Base-by-base conservation (phyloP, 2,113 vertebrate species). In the Acinonyx jubatus region DNA sequence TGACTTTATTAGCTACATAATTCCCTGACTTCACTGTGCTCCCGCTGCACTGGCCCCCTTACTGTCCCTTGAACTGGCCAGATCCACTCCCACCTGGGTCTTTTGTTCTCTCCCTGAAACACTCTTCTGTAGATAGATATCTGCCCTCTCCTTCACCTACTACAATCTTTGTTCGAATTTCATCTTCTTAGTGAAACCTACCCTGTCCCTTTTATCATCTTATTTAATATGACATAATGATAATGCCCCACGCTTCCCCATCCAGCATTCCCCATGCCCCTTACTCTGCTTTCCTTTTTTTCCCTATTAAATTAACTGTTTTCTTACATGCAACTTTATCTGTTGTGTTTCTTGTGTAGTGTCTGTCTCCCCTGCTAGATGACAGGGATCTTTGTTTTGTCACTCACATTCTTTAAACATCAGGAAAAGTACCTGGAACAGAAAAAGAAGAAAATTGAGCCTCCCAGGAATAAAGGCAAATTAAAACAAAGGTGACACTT, bases 361-460 rank as follows among this genome's bases (percentile, higher is more conserved):
- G 3, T 61, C 55, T 57, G 2, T 85, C 36, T 68, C 65, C 14
- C 25, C 27, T 71, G 10, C 36, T 84, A 61, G 81, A 91, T 91
- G 55, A 29, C 52, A 93, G 21, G 25, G 25, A 23, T 91, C 57
- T 91, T 74, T 57, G 66, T 90, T 87, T 91, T 79, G 33, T 65
- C 15, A 52, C 13, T 94, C 38, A 41, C 48, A 68, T 74, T 78
- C 23, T 94, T 81, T 45, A 78, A 89, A 27, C 12, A 78, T 21
- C 52, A 82, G 76, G 29, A 97, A 88, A 61, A 85, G 4, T 11
- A 19, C 23, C 16, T 89, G 33, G 36, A 78, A 82, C 29, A 79
- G 74, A 96, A 25, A 90, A 93, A 88, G 38, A 93, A 63, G 38
- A 82, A 81, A 92, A 68, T 7, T 82, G 69, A 94, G 45, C 81